Base-by-base conservation (phyloP, 2,888 invertebrate genomes). In the Cosmopolites sordidus region DNA sequence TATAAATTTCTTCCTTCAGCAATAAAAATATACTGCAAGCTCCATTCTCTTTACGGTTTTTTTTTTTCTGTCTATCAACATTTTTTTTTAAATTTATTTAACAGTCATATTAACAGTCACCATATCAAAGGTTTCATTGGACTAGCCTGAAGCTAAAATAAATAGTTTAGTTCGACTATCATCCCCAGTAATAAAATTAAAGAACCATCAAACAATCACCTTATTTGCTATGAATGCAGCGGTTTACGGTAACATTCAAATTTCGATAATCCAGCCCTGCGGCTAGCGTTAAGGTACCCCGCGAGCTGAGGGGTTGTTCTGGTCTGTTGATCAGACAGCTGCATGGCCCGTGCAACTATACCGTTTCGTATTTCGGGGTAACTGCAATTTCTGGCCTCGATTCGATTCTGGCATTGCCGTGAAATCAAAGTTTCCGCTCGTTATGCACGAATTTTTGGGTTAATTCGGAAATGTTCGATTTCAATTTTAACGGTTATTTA, bases 321-420 rank as follows among this genome's bases (percentile, higher is more conserved):
- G 73, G 69, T 72, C 73, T 70, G 69, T 61, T 72, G 72, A 73
- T 72, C 72, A 69, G 70, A 69, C 74, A 74, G 74, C 74, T 74
- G 73, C 70, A 51, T 30, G 15, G 16, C 22, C 43, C 29, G 39
- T 48, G 51, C 58, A 58, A 62, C 61, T n/a, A n/a, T n/a, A n/a
- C n/a, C n/a, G n/a, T n/a, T n/a, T 63, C 61, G 59, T 54, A 52
- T 61, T 62, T 61, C 60, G 47, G 52, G 55, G 51, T 42, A 57
- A 51, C n/a, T n/a, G n/a, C n/a, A n/a, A n/a, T n/a, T n/a, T 72
- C 71, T 72, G 70, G 67, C 66, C 66, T 66, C 65, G 60, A 67
- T 66, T 45, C 53, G 54, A 56, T 33, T 12, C n/a, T 33, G 3
- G 33, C 33, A 33, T 33, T 54, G 59, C 56, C 63, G 61, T 63